Evolutionary conservation across 1,140 invertebrate species (phyloP).

Genomic region (Potamilus streckersoni): DNA sequence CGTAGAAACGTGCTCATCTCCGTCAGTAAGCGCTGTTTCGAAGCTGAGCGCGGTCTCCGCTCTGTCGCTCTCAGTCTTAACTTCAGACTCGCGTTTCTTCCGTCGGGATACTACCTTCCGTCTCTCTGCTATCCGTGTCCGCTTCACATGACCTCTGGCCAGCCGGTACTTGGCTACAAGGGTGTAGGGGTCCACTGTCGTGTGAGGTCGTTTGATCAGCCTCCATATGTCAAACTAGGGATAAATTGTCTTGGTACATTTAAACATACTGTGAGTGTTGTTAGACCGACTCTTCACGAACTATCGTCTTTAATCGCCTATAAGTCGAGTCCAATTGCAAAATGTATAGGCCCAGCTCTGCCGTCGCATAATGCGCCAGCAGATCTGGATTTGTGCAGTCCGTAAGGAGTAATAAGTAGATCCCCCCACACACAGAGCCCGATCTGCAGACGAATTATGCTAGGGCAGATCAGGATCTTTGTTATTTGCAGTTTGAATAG

Average conservation of each 20-base stretch:
- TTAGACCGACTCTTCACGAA: too few relatives aligned
- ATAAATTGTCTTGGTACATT: background rate
- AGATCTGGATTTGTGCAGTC: too few relatives aligned
- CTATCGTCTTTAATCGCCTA: too few relatives aligned
- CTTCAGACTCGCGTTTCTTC: conserved; percentile 2
- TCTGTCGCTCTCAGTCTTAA: conserved; percentile 1
- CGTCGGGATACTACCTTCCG: conserved; percentile 10
- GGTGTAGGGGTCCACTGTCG: conserved; percentile 24
- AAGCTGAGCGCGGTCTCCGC: background rate
- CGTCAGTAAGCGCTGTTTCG: background rate
- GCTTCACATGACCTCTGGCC: conserved; percentile 12
- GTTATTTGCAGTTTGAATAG: too few relatives aligned
- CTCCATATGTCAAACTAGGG: conserved; percentile 31
- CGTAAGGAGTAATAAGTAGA: too few relatives aligned
- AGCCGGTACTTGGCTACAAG: conserved; percentile 27
- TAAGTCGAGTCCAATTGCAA: too few relatives aligned
- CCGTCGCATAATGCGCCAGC: too few relatives aligned
- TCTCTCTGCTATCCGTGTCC: conserved; percentile 5
- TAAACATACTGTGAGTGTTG: too few relatives aligned
- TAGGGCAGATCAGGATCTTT: too few relatives aligned
- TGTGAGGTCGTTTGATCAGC: conserved; percentile 19
- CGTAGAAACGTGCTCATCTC: background rate
- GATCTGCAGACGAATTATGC: too few relatives aligned
- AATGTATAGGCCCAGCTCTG: too few relatives aligned
- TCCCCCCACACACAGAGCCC: too few relatives aligned